Evolutionary conservation across 2,113 vertebrate species (phyloP).

Genomic region (Phalacrocorax pelagicus): DNA sequence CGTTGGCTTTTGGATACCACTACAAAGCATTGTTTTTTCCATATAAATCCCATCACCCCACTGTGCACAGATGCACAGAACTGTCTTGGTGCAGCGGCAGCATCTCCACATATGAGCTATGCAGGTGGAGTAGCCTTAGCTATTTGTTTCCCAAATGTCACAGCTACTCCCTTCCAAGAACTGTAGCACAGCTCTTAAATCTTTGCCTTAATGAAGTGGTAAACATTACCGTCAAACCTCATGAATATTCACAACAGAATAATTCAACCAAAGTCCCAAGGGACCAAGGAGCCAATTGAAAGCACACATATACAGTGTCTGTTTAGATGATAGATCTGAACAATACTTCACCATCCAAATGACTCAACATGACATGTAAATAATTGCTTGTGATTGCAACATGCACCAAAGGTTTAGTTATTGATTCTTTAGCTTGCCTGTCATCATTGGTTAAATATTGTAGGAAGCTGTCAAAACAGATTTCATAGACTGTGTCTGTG

Average conservation of each 20-base stretch:
- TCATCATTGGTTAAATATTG: slow-evolving; percentile 3
- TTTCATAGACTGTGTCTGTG: not conserved
- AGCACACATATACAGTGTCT: slow-evolving; percentile 34
- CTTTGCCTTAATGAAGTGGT: slow-evolving; percentile 57
- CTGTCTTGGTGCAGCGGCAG: not conserved
- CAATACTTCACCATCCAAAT: slow-evolving; percentile 59
- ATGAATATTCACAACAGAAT: slow-evolving; percentile 71
- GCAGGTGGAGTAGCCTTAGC: not conserved
- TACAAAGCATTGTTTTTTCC: not conserved
- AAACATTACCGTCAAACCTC: slow-evolving; percentile 44
- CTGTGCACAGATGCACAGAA: not conserved
- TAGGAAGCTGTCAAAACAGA: slow-evolving; percentile 53
- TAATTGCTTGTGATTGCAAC: slow-evolving; percentile 64
- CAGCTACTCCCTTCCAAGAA: slow-evolving; percentile 34
- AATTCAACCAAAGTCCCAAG: slow-evolving; percentile 35
- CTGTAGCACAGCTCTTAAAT: slow-evolving; percentile 33
- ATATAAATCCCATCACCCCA: not conserved
- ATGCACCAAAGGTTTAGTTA: slow-evolving; percentile 59
- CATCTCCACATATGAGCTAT: not conserved
- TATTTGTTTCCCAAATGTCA: slow-evolving; percentile 29
- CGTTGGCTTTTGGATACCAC: not conserved
- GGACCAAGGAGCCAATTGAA: slow-evolving; percentile 36
- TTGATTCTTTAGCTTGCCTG: slow-evolving; percentile 51
- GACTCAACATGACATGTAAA: slow-evolving; percentile 61
- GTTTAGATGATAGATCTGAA: slow-evolving; percentile 55